Base-by-base conservation (phyloP, 1,140 invertebrate genomes). In the Tetramorium simillimum region DNA sequence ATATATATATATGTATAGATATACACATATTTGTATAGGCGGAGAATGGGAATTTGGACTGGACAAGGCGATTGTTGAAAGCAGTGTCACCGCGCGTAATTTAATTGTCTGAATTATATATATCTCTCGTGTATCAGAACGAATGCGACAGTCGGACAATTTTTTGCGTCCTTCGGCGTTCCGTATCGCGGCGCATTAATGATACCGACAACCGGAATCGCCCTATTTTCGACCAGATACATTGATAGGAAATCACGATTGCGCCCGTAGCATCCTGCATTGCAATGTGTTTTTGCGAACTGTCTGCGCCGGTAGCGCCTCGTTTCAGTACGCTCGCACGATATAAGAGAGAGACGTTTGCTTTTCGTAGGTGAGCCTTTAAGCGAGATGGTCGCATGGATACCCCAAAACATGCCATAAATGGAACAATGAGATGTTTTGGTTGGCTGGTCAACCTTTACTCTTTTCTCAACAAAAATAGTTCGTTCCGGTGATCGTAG, bases 401-500 rank as follows among this genome's bases (percentile, higher is more conserved):
- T 87, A 92, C 81, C 86, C 86, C 87, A 91, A 93, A 94, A 94
- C 93, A 92, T 86, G 85, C 92, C 90, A 91, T 91, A 91, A 93
- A 93, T 84, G 86, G 88, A 90, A 93, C 93, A 93, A 94, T 92
- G 89, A 89, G n/a, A 37, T 93, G 90, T 94, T 93, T 93, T 86
- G 84, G 89, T 86, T 51, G 10, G 46, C 49, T 51, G 56, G n/a
- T 40, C 51, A 46, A 67, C 56, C 82, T 85, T 84, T 69, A 49
- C 18, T 80, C 49, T 78, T 72, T 40, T 69, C 21, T 21, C 58
- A n/a, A 10, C 33, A 78, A 73, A 88, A 88, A 81, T 58, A 62
- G 49, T 60, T 37, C 77, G 70, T 60, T 43, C 82, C 51, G 10
- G 7, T 10, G 56, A 33, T 49, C n/a, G 10, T 53, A 10, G 28